Percentiles rank a stretch among this genome's conserved stretches.
These are phyloP conservation scores for Patiria miniata DNA, from an alignment of 35 echinoderm and acorn worm species.

Conservation along the genomic window DNA sequence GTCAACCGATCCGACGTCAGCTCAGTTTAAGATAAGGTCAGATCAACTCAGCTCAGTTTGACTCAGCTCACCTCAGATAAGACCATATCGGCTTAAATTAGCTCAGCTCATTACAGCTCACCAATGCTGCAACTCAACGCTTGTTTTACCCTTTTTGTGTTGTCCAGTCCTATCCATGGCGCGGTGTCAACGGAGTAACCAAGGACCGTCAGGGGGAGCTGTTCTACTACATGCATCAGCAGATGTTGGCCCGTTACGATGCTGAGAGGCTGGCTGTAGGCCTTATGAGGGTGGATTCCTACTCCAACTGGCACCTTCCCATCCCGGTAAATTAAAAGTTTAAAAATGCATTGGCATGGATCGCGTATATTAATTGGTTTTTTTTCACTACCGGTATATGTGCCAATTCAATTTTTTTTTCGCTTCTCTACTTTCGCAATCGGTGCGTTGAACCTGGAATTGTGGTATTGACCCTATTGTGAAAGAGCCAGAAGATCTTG, in stretches of 20 bases:
- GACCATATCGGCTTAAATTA: too few species aligned
- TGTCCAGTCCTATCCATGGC: slow-evolving; percentile 50
- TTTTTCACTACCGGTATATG: background rate
- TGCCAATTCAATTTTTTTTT: background rate
- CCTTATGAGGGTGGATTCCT: slow-evolving; percentile 41
- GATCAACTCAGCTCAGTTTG: too few species aligned
- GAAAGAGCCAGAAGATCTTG: background rate
- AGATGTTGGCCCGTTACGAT: slow-evolving; percentile 78
- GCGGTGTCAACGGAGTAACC: background rate
- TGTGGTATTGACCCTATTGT: background rate
- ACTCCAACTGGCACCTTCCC: slow-evolving; percentile 29
- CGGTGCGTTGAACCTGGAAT: background rate
- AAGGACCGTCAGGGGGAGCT: slow-evolving; percentile 68
- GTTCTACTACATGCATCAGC: slow-evolving; percentile 79
- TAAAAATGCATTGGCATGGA: background rate
- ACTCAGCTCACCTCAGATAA: too few species aligned
- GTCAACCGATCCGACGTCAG: too few species aligned
- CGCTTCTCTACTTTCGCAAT: too few species aligned
- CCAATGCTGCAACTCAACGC: background rate
- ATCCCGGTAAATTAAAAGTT: background rate
- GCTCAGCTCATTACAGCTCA: too few species aligned
- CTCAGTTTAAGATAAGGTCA: too few species aligned
- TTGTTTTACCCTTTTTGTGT: background rate
- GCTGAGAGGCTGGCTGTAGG: slow-evolving; percentile 60
- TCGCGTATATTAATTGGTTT: background rate